Base-by-base conservation (phyloP, 30 jellyfish, hydroid and myxozoan genomes). In the Nemopilema nomurai region DNA sequence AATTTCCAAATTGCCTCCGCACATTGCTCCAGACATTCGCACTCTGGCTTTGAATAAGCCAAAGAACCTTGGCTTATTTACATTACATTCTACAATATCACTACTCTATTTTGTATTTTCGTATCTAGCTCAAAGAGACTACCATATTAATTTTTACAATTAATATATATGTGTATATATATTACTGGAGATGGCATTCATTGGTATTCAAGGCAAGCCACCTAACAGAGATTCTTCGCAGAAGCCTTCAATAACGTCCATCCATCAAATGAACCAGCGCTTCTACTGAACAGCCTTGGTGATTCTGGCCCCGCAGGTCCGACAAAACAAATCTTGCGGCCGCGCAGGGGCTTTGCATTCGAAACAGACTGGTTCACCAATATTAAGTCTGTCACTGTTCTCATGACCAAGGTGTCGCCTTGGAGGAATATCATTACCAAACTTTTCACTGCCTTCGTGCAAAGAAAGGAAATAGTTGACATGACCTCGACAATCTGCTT, bases 281-380 rank as follows among this genome's bases (percentile, higher is more conserved):
- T 41, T 13, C 13, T 41, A 80, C 19, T 66, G 79, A 21, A 65
- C 82, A 49, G 91, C 24, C 74, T 84, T 84, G 4, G 93, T 32
- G 6, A 84, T 74, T 65, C 95, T 86, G 28, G 89, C 95, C 28
- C 95, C 95, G 62, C 95, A 86, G 21, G 77, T 67, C 62, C 95
- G 77, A 76, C 95, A 86, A 65, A 86, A 85, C 67, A 86, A 27
- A 53, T 86, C 95, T 1, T 76, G 85, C 24, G 89, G 89, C 62
- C 89, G 69, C 18, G 85, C 77, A 18, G 85, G 89, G 18, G 95
- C 80, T 70, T 77, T 76, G 76, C 95, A 86, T 27, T 86, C 95
- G 49, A 69, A 57, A 25, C 95, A 86, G 26, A 67, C 24, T 24
- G 81, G 51, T 28, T 69, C 89, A 13, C 78, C 62, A 22, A 78